These are phyloP conservation scores for Cygnus atratus DNA, from an alignment of 2,113 vertebrate species.

Conservation along the genomic window DNA sequence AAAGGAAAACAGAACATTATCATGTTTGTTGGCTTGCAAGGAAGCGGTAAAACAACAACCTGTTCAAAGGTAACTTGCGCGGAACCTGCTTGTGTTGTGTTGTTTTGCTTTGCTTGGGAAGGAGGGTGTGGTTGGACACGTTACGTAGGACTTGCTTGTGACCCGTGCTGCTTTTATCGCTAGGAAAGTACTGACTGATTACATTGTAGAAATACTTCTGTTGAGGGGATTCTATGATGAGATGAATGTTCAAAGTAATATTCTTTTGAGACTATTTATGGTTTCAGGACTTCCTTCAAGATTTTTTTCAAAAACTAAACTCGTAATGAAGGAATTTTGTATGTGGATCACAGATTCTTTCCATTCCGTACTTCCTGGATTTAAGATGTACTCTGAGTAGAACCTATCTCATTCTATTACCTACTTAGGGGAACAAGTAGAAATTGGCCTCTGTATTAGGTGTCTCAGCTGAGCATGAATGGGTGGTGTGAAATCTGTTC, in stretches of 20 bases:
- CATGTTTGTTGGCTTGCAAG: slow-evolving; percentile 99
- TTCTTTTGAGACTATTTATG: background rate
- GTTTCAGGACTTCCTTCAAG: background rate
- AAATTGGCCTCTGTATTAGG: background rate
- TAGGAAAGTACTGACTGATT: background rate
- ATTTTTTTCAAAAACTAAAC: background rate
- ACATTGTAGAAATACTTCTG: background rate
- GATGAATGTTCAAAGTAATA: background rate
- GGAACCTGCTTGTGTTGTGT: background rate
- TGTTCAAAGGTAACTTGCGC: slow-evolving; percentile 91
- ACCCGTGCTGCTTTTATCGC: background rate
- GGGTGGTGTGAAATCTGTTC: background rate
- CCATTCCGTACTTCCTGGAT: background rate
- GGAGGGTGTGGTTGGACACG: background rate
- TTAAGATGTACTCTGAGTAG: background rate
- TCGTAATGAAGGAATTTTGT: background rate
- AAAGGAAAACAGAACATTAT: slow-evolving; percentile 99
- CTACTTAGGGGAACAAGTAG: background rate
- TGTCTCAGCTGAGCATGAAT: background rate
- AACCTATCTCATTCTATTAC: background rate
- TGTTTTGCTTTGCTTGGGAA: background rate
- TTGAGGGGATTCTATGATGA: background rate
- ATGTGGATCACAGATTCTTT: background rate
- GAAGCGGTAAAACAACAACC: slow-evolving; percentile 98
- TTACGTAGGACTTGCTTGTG: background rate